Base-by-base conservation (phyloP, 1,140 invertebrate genomes). In the Lepidurus arcticus region DNA sequence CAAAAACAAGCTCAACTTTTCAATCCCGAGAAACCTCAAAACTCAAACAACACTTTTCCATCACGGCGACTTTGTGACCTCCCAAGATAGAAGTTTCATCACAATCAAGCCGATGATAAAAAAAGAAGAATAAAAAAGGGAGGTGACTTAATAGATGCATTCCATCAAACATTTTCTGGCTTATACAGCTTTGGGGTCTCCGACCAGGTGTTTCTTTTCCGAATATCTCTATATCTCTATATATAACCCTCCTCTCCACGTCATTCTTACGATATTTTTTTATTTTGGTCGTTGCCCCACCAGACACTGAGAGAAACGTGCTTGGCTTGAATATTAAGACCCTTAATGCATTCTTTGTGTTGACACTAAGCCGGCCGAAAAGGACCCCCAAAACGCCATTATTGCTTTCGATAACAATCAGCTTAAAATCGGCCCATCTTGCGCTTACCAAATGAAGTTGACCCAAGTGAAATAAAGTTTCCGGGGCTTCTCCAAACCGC, bases 281-380 rank as follows among this genome's bases (percentile, higher is more conserved):
- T 13, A n/a, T 13, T 65, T 47, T 7, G 0, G 45, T 13, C 13
- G 53, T 65, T 65, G 16, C n/a, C 16, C 6, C 16, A 65, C 53
- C 21, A 21, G 53, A 65, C 53, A 65, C 53, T 13, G 47, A 65
- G 53, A 21, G 53, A 13, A 21, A 65, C 53, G 53, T 65, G 53
- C 53, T 65, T 65, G 53, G 53, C 53, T 65, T 65, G 53, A 65
- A 65, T 65, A 65, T 65, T 65, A 65, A 65, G n/a, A 21, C 53
- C 53, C 53, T 65, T 65, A 65, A 65, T 65, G 53, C 53, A 65
- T 65, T 65, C 53, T 65, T 65, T 65, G 53, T 65, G 53, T 65
- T 65, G 53, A 65, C 53, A 65, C 16, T 7, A 47, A 65, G 21
- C 53, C 53, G 53, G 21, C 53, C 53, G 53, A 21, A 21, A 65